Evolutionary conservation across 1,140 invertebrate genomes (phyloP), one percentile per base, ranked within the genome.

Genomic region (Euglossa dilemma): DNA sequence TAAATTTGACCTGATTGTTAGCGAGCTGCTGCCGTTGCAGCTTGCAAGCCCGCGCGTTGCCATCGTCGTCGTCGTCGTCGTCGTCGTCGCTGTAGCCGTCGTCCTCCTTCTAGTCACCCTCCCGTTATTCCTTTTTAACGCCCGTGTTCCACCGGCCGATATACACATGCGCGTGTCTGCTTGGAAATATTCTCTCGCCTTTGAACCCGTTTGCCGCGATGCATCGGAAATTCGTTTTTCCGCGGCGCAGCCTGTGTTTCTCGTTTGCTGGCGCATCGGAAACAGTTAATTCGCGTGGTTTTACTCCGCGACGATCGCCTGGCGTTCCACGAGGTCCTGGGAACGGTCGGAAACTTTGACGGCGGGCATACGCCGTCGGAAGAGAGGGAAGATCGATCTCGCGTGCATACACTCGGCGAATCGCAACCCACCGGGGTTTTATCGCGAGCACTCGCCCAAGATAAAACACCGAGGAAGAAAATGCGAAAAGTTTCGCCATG

Each of bases 1-100:
- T 91, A 91, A 91, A 90, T 87, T 78, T 84, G 84, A 86, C 85
- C 84, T 64, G 88, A 85, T 87, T 80, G 88, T 89, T 86, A 88
- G 80, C 83, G 70, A 50, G 59, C 52, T 79, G 57, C 77, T 76
- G 77, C 43, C 71, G 76, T 74, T 64, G 69, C 73, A 36, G 3
- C 73, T 69, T 25, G 36, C 3, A 23, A 66, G 23, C 20, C 23
- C 50, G 52, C 8, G 16, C 1, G 63, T 2, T 36, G 8, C 20
- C 11, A 36, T 9, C 3, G 20, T 14, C 16, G 18, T 25, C 14
- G 25, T 63, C 25, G 25, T 18, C 16, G 59, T 16, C 16, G 59
- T 25, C 2, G 23, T 59, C 11, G n/a, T 16, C 36, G 36, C 36
- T 4, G 36, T 2, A 1, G 36, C 36, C 36, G 4, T 36, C 36